Evolutionary conservation across 2,888 invertebrate species (phyloP).

Genomic region (Scrobipalpa atriplicella): DNA sequence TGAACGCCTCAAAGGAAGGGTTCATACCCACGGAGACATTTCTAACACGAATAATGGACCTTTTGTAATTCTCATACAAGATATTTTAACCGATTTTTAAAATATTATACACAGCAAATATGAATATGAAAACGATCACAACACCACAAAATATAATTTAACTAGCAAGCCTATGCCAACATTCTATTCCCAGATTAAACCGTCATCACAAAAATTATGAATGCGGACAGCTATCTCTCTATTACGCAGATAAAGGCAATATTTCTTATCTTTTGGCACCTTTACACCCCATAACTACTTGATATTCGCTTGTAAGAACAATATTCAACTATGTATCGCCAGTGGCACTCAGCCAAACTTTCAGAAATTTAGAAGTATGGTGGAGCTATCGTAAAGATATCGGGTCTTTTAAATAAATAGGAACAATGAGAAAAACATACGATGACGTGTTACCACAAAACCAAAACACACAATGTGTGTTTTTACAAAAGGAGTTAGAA

Average conservation of each 20-base stretch:
- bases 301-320: conserved; percentile 33
- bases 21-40: conserved; percentile 11
- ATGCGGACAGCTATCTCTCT: conserved; percentile 1
- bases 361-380: conserved; percentile 39
- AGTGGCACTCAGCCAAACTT: conserved; percentile 53
- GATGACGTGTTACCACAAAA: background rate
- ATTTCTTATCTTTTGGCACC: conserved; percentile 50
- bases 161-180: too few relatives aligned
- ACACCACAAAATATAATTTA: too few relatives aligned
- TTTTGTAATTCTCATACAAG: too few relatives aligned
- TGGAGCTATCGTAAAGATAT: conserved; percentile 27
- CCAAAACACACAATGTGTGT: background rate
- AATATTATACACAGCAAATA: too few relatives aligned
- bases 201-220: background rate
- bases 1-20: conserved; percentile 22
- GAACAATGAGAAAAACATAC: background rate
- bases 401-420: background rate
- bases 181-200: background rate
- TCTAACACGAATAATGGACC: background rate
- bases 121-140: too few relatives aligned
- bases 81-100: too few relatives aligned
- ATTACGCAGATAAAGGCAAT: conserved; percentile 41
- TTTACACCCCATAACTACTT: conserved; percentile 27
- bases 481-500: too few relatives aligned
- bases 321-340: conserved; percentile 47